Evolutionary conservation across 2,888 invertebrate genomes (phyloP).

Genomic region (Campopleginae sp.): DNA sequence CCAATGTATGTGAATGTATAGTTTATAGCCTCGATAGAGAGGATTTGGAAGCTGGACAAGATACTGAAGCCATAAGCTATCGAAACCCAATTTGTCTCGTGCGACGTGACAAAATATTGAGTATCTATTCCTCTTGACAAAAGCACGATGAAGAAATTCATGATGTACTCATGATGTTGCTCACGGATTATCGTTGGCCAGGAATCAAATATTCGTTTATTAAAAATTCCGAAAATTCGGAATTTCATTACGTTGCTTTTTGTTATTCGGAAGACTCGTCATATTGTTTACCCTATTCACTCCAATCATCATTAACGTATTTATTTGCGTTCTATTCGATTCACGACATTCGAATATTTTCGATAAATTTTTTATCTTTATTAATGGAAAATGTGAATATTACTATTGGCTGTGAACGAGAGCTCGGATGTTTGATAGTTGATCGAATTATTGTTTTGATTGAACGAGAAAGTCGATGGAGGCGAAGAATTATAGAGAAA

Average conservation of each 20-base stretch:
- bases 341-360: not conserved
- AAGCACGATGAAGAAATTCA: not conserved
- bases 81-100: not conserved
- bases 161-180: not conserved
- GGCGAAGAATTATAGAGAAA: not conserved
- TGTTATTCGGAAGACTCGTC: slow-evolving; percentile 71
- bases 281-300: slow-evolving; percentile 59
- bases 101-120: slow-evolving; percentile 11
- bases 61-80: slow-evolving; percentile 11
- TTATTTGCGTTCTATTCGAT: slow-evolving; percentile 66
- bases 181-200: not conserved
- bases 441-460: not conserved
- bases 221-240: not conserved
- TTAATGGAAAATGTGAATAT: not conserved
- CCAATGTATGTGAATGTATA: slow-evolving; percentile 69
- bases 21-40: slow-evolving; percentile 65
- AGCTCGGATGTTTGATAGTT: not conserved
- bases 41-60: slow-evolving; percentile 69
- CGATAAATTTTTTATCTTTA: not conserved
- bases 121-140: not conserved
- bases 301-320: slow-evolving; percentile 68
- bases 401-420: not conserved
- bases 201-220: not conserved
- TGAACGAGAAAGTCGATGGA: not conserved
- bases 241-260: slow-evolving; percentile 46